These are phyloP conservation scores for Tursiops truncatus DNA, from an alignment of 2,113 vertebrate genomes.

Conservation along the genomic window DNA sequence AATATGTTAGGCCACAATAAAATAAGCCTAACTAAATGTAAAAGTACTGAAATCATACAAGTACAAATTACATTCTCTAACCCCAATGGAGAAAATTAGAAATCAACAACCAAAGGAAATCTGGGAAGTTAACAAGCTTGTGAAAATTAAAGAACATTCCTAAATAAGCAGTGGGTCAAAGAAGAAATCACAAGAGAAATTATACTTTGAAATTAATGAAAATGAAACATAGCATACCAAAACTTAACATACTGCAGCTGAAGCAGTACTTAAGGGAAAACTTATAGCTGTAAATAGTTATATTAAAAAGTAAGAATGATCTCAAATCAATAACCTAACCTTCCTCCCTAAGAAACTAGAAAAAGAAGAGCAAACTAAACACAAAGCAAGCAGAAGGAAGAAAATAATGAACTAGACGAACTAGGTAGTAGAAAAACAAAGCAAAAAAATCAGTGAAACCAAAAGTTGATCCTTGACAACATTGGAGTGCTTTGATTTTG, in stretches of 20 bases:
- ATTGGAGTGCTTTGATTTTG: neutral
- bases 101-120: neutral
- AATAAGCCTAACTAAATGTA: neutral
- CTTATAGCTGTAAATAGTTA: neutral
- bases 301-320: neutral
- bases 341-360: neutral
- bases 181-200: neutral
- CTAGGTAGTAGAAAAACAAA: neutral
- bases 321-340: neutral
- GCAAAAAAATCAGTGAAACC: neutral
- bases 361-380: neutral
- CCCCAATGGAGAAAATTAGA: neutral
- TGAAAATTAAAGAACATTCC: neutral
- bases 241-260: neutral
- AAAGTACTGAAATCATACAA: neutral
- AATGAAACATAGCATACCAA: neutral
- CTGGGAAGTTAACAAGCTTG: neutral
- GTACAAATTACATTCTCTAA: neutral
- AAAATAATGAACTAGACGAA: neutral
- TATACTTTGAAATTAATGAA: constrained; percentile 4
- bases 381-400: neutral
- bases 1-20: neutral
- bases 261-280: neutral
- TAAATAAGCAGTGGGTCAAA: constrained; percentile 13
- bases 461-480: neutral